Percentiles rank a stretch among this genome's conserved stretches.
phyloP scores from a whole-genome alignment of 2,797 vertebrate species.

The Neopelma chrysocephalum region DNA sequence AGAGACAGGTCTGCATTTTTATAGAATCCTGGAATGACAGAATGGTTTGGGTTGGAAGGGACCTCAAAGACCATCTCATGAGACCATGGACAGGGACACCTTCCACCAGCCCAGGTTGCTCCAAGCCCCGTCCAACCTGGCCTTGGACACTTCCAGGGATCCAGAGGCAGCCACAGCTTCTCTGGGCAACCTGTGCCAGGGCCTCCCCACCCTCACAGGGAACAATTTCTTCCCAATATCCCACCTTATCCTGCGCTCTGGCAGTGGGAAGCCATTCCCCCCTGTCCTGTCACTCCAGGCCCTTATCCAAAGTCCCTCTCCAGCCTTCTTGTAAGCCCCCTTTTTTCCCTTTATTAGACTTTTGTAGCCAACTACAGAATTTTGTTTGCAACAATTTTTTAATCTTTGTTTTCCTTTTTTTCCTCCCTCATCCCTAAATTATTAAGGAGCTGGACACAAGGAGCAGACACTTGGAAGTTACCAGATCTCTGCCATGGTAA shows the following conservation, averaged over 20 bases:
- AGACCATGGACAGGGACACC: background rate
- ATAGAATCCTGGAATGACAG: background rate
- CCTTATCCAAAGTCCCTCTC: background rate
- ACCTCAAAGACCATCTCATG: background rate
- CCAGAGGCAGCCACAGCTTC: background rate
- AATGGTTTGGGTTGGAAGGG: background rate
- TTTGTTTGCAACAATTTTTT: background rate
- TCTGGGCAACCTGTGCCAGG: background rate
- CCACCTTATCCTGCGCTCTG: background rate
- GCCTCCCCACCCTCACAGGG: background rate
- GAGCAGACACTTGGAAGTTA: background rate
- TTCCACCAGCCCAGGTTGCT: background rate
- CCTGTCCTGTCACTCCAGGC: background rate
- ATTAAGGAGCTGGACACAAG: background rate
- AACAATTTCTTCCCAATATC: background rate
- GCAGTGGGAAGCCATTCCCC: background rate
- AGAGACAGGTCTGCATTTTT: background rate
- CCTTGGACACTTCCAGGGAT: background rate
- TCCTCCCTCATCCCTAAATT: background rate
- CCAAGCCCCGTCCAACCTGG: rapidly evolving
- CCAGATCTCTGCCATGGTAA: background rate
- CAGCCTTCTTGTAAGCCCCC: background rate
- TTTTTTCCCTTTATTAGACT: background rate
- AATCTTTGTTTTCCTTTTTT: background rate
- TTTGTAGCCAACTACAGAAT: background rate